These are phyloP conservation scores for Shinisaurus crocodilurus DNA, from an alignment of 2,113 vertebrate genomes.

Conservation along the genomic window DNA sequence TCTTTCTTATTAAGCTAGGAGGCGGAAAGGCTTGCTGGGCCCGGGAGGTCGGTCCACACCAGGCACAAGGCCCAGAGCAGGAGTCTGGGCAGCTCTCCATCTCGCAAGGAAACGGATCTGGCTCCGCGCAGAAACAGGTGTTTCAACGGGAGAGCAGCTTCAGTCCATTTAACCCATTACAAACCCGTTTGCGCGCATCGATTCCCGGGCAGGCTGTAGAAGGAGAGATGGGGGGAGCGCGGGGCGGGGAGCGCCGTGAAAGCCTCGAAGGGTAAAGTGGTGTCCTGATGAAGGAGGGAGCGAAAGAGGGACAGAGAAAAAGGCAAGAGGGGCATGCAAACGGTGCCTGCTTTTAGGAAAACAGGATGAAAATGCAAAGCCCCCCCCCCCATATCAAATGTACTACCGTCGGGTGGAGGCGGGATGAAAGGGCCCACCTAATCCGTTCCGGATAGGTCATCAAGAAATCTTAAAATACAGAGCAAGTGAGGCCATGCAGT, in stretches of 20 bases:
- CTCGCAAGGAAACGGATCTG: slow-evolving; percentile 51
- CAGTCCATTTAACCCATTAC: slow-evolving; percentile 82
- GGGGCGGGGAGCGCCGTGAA: slow-evolving; percentile 39
- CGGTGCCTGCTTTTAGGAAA: not conserved
- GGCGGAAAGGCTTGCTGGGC: not conserved
- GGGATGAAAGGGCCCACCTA: not conserved
- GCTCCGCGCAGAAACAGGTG: slow-evolving; percentile 76
- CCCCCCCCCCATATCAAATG: not conserved
- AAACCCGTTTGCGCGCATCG: slow-evolving; percentile 72
- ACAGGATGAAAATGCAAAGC: not conserved
- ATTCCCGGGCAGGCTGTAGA: slow-evolving; percentile 61
- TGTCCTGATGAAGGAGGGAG: not conserved
- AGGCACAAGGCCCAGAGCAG: slow-evolving; percentile 48
- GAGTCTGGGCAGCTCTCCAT: slow-evolving; percentile 64
- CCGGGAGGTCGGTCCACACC: slow-evolving; percentile 63
- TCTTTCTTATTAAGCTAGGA: not conserved
- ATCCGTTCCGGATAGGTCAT: too few relatives aligned
- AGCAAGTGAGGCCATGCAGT: too few relatives aligned
- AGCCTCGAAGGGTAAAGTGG: slow-evolving; percentile 14
- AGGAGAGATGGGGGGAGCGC: not conserved
- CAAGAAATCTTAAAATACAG: not conserved
- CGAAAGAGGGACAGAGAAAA: not conserved
- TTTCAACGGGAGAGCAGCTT: slow-evolving; percentile 77
- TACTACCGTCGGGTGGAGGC: not conserved
- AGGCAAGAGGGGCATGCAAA: not conserved